Conservation (phyloP, 2,797 vertebrate genomes). For the Halcyon smyrnensis region DNA sequence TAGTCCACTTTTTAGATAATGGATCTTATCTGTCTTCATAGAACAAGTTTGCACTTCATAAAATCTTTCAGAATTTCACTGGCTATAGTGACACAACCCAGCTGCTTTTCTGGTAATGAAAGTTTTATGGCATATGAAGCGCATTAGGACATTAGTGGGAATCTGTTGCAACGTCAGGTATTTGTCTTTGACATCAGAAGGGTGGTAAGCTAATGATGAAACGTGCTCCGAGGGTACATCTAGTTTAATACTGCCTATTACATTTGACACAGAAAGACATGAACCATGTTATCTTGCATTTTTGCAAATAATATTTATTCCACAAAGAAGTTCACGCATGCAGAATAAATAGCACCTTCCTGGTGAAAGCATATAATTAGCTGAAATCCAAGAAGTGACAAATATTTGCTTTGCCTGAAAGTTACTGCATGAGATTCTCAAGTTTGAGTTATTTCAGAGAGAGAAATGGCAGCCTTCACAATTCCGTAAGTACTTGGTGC, state of each 20-base stretch:
- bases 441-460: constrained; percentile 48
- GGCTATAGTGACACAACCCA: neutral
- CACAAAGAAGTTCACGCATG: constrained; percentile 63
- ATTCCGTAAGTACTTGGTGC: neutral
- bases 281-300: constrained; percentile 62
- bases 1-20: neutral
- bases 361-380: constrained; percentile 71
- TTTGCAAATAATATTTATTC: constrained; percentile 75
- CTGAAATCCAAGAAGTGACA: constrained; percentile 72
- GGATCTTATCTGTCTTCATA: neutral
- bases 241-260: constrained; percentile 56
- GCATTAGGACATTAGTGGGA: neutral
- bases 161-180: neutral
- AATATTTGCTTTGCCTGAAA: constrained; percentile 65
- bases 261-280: constrained; percentile 44
- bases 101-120: neutral
- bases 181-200: constrained; percentile 46
- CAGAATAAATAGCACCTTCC: constrained; percentile 73
- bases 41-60: neutral
- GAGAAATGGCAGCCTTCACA: neutral
- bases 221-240: neutral
- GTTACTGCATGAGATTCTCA: constrained; percentile 39
- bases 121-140: constrained; percentile 5
- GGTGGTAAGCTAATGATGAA: constrained; percentile 37
- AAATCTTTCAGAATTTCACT: neutral